Percentiles rank a stretch among this genome's conserved stretches.
Conservation (phyloP, 2,797 vertebrate species). For the Graptemys geographica region DNA sequence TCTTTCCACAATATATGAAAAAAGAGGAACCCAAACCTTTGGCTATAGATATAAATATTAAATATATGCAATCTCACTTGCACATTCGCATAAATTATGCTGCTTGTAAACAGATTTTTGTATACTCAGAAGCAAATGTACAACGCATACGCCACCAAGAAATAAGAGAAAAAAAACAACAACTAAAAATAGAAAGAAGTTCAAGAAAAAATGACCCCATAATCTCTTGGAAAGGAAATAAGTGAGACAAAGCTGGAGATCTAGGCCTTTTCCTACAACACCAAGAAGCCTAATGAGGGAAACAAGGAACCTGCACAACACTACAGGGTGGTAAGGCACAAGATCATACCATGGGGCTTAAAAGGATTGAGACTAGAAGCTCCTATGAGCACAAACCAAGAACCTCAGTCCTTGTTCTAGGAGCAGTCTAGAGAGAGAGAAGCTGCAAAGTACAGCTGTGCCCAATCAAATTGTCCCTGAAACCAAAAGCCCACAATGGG, state of each 20-base stretch:
- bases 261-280: not conserved
- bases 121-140: not conserved
- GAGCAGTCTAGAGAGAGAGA: not conserved
- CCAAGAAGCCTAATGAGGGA: not conserved
- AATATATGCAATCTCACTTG: not conserved
- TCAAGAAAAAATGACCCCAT: not conserved
- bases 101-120: not conserved
- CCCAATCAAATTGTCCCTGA: not conserved
- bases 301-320: not conserved
- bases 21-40: not conserved
- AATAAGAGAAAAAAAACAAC: not conserved
- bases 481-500: not conserved
- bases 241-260: not conserved
- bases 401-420: not conserved
- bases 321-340: not conserved
- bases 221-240: not conserved
- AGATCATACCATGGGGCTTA: not conserved
- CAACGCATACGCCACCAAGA: not conserved
- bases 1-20: not conserved
- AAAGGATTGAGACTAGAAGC: not conserved
- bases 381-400: not conserved
- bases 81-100: not conserved
- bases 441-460: not conserved
- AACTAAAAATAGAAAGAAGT: not conserved
- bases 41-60: not conserved